These are phyloP conservation scores for Phymorhynchus buccinoides DNA, from an alignment of 1,140 invertebrate species.

Conservation along the genomic window DNA sequence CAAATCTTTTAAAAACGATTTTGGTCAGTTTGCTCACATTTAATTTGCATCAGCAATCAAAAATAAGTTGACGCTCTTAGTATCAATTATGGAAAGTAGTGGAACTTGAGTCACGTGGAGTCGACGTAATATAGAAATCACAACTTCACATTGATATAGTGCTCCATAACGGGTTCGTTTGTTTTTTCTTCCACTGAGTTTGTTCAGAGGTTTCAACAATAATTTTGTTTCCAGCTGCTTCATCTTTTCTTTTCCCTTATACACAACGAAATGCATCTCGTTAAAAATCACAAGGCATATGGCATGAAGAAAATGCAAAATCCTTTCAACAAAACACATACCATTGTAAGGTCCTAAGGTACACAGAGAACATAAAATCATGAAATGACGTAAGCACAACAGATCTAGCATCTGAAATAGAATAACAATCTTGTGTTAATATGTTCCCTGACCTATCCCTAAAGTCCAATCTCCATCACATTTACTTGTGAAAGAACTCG, in stretches of 20 bases:
- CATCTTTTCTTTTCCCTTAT: background rate
- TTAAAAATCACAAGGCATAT: conserved; percentile 20
- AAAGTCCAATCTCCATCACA: background rate
- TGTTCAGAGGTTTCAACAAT: background rate
- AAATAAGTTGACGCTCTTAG: conserved; percentile 4
- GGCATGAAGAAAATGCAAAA: conserved; percentile 2
- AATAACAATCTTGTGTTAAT: background rate
- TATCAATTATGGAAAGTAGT: background rate
- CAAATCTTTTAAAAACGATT: background rate
- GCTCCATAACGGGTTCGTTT: no score
- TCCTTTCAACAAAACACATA: background rate
- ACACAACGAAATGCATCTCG: background rate
- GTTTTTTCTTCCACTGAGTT: background rate
- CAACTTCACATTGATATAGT: background rate
- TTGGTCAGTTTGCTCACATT: conserved; percentile 1
- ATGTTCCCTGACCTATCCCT: background rate
- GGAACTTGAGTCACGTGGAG: background rate
- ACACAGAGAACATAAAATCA: background rate
- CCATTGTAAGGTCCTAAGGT: background rate
- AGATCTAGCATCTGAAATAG: conserved; percentile 7
- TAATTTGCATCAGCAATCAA: conserved; percentile 26
- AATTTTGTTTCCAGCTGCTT: background rate
- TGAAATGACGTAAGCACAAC: background rate
- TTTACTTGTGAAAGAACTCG: background rate
- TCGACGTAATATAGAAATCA: background rate